Conservation (phyloP, 2,888 invertebrate species). For the Sussaba pulchella region DNA sequence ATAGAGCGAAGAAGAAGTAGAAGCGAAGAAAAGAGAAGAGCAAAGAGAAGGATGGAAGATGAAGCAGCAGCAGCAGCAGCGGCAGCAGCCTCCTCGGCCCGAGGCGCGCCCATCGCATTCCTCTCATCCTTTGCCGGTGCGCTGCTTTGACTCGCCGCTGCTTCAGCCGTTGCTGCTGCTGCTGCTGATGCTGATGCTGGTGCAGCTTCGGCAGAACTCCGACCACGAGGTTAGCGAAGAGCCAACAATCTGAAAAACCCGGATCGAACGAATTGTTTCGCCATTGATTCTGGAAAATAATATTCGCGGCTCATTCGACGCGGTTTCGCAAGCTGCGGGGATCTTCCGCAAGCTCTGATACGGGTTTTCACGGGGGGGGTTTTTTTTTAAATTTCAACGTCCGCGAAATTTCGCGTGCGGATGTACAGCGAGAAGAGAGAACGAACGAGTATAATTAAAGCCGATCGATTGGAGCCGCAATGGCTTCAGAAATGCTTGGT, state of each 20-base stretch:
- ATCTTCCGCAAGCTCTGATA: no score
- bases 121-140: conserved; percentile 78
- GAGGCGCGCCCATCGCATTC: conserved; percentile 82
- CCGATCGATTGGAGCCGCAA: conserved; percentile 51
- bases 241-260: conserved; percentile 5
- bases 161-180: conserved; percentile 49
- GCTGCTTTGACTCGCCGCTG: conserved; percentile 79
- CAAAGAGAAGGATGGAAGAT: conserved; percentile 52
- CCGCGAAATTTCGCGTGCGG: no score
- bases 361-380: no score
- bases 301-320: conserved; percentile 30
- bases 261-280: conserved; percentile 24
- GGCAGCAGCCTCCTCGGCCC: conserved; percentile 71
- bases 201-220: conserved; percentile 37
- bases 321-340: no score
- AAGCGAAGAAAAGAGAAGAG: conserved; percentile 53
- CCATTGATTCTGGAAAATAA: conserved; percentile 23
- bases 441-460: conserved; percentile 45
- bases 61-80: conserved; percentile 37
- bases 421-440: conserved; percentile 12
- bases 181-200: conserved; percentile 53
- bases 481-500: conserved; percentile 34
- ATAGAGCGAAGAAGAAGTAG: conserved; percentile 62
- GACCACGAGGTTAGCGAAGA: conserved; percentile 24
- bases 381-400: no score